phyloP scores from a whole-genome alignment of 2,888 invertebrate genomes.

The Philhelius pedissequus region DNA sequence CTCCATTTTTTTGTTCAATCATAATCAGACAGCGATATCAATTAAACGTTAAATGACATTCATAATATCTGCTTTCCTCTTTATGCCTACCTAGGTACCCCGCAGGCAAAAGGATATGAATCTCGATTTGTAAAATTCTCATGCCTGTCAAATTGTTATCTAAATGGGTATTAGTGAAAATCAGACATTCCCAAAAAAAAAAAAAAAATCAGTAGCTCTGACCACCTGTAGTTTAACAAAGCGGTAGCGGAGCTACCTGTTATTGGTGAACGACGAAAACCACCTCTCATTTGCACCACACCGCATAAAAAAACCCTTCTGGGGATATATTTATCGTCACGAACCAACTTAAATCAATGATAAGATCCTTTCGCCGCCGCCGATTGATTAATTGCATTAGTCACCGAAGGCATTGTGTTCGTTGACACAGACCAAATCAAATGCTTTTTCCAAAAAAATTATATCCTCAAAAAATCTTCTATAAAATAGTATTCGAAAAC shows the following conservation, averaged over 20 bases:
- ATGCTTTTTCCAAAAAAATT: constrained; percentile 17
- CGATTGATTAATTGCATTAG: constrained; percentile 64
- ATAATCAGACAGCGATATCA: too few relatives aligned
- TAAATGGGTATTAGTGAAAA: background rate
- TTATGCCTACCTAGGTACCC: background rate
- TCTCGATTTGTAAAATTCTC: background rate
- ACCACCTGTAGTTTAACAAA: constrained; percentile 46
- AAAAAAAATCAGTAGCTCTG: constrained; percentile 41
- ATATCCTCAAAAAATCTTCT: constrained; percentile 7
- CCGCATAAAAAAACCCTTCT: background rate
- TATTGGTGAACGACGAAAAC: background rate
- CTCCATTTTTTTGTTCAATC: too few relatives aligned
- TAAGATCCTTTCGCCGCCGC: constrained; percentile 49
- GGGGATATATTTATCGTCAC: constrained; percentile 50
- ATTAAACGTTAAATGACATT: too few relatives aligned
- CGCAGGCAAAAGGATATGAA: background rate
- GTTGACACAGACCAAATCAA: constrained; percentile 45
- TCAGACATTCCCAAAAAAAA: too few relatives aligned
- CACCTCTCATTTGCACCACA: constrained; percentile 44
- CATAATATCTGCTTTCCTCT: too few relatives aligned
- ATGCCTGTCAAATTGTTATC: constrained; percentile 2
- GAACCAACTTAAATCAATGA: constrained; percentile 55
- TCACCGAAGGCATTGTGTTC: constrained; percentile 33
- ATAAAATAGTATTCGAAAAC: constrained; percentile 1
- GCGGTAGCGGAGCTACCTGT: constrained; percentile 25